These are phyloP conservation scores for Cariama cristata DNA, from an alignment of 2,113 vertebrate species.

Conservation along the genomic window DNA sequence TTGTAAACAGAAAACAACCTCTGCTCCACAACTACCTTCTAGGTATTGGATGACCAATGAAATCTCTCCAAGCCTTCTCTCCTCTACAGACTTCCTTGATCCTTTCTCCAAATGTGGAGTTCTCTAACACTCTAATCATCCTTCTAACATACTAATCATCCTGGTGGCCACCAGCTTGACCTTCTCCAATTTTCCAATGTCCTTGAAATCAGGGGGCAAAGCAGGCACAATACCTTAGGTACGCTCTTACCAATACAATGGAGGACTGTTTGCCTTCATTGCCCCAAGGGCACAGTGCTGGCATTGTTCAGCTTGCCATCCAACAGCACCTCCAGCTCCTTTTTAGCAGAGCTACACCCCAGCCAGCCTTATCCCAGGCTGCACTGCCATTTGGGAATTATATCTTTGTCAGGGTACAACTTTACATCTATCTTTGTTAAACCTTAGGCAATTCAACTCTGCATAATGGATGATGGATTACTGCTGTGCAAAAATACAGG, in stretches of 20 bases:
- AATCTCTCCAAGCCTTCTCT: not conserved
- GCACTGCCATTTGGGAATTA: not conserved
- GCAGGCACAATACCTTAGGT: not conserved
- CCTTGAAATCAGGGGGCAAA: not conserved
- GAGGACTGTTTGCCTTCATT: not conserved
- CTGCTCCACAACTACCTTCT: not conserved
- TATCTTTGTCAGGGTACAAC: not conserved
- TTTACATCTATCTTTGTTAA: not conserved
- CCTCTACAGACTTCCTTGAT: not conserved
- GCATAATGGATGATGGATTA: accelerated
- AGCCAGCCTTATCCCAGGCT: not conserved
- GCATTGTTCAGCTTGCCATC: not conserved
- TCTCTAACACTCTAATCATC: not conserved
- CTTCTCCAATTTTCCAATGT: not conserved
- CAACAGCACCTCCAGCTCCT: not conserved
- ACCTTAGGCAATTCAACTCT: not conserved
- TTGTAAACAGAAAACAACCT: not conserved
- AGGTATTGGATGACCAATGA: not conserved
- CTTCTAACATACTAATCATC: not conserved
- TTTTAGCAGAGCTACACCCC: not conserved
- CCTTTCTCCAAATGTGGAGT: not conserved
- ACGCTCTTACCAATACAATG: accelerated
- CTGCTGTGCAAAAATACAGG: not conserved
- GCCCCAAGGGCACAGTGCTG: not conserved
- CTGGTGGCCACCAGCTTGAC: not conserved